These are phyloP conservation scores for Eristalis tenax DNA, from an alignment of 2,888 invertebrate species.

Conservation along the genomic window DNA sequence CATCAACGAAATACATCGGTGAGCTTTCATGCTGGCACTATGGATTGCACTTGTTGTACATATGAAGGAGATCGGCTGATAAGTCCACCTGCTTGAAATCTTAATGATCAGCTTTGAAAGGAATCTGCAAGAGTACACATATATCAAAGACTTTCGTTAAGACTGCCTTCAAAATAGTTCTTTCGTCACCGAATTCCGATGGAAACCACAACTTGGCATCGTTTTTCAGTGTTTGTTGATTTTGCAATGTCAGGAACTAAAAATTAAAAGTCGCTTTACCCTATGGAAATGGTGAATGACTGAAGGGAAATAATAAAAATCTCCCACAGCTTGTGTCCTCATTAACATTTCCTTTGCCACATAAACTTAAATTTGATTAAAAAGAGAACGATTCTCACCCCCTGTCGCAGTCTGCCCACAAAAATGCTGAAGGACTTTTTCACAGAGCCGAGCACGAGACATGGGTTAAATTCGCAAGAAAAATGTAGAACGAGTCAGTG, in stretches of 20 bases:
- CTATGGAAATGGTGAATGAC: slow-evolving; percentile 15
- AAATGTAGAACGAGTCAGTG: slow-evolving; percentile 39
- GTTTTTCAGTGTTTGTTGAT: background rate
- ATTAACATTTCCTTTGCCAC: slow-evolving; percentile 58
- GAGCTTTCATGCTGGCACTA: no score
- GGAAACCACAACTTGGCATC: background rate
- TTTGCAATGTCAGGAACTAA: slow-evolving; percentile 4
- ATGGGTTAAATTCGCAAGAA: slow-evolving; percentile 50
- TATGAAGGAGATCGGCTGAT: no score
- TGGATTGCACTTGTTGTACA: no score
- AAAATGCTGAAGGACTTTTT: slow-evolving; percentile 1
- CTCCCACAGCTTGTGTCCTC: slow-evolving; percentile 42
- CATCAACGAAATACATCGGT: no score
- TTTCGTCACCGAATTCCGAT: no score
- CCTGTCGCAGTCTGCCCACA: slow-evolving; percentile 7
- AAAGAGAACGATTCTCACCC: slow-evolving; percentile 15
- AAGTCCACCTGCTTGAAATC: no score
- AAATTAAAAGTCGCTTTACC: slow-evolving; percentile 11
- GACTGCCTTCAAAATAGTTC: no score
- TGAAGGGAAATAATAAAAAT: slow-evolving; percentile 2
- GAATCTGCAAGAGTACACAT: no score
- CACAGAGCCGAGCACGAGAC: background rate
- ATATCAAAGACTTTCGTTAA: no score
- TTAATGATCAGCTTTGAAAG: no score
- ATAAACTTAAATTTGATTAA: slow-evolving; percentile 66